Conservation (phyloP, 1,140 invertebrate genomes). For the Globodera ellingtonae region DNA sequence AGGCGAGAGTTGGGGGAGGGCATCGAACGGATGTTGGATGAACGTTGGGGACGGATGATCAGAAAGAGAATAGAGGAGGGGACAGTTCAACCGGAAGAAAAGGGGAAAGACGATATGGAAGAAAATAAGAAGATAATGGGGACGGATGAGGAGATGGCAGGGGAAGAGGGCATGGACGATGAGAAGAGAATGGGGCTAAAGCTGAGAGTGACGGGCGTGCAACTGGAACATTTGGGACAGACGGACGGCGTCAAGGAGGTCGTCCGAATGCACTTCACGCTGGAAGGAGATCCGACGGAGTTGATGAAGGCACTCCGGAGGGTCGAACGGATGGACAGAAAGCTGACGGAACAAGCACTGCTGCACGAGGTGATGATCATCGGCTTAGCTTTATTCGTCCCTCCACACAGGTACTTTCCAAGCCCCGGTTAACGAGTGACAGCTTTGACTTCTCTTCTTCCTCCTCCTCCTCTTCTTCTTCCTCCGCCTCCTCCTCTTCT, state of each 20-base stretch:
- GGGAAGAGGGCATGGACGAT: background rate
- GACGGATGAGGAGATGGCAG: background rate
- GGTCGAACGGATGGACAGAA: slow-evolving; percentile 6
- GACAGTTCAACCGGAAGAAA: background rate
- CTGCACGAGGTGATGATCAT: background rate
- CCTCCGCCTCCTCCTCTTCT: background rate
- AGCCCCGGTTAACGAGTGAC: background rate
- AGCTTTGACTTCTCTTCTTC: background rate
- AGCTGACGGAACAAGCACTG: background rate
- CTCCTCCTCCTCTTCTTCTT: too few species aligned
- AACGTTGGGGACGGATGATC: background rate
- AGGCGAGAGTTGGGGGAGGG: background rate
- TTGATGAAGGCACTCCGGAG: background rate
- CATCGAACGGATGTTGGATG: slow-evolving; percentile 4
- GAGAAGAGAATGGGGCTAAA: background rate
- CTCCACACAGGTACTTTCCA: background rate
- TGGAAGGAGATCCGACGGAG: background rate
- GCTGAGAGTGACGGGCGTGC: background rate
- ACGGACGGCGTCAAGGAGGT: background rate
- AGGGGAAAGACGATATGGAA: background rate
- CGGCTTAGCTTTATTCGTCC: too few species aligned
- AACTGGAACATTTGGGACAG: background rate
- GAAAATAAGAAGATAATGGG: background rate
- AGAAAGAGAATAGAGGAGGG: background rate
- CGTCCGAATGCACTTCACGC: background rate